These are phyloP conservation scores for Leucoraja erinaceus DNA, from an alignment of 2,113 vertebrate genomes.

Conservation along the genomic window DNA sequence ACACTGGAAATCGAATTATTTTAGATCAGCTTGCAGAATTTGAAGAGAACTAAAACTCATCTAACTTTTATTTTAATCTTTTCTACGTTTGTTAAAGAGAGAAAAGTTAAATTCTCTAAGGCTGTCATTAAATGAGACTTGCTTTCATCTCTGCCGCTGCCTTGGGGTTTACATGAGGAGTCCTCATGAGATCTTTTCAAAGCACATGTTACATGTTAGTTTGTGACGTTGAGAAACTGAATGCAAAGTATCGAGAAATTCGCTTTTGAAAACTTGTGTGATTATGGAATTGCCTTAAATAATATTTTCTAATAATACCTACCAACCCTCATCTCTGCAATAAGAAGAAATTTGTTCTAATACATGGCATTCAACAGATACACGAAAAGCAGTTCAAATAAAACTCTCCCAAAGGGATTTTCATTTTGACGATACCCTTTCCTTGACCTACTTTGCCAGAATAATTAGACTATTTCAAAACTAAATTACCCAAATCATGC, in stretches of 20 bases:
- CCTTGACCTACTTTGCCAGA: constrained; percentile 10
- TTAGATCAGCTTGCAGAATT: background rate
- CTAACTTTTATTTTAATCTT: background rate
- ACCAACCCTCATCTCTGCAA: background rate
- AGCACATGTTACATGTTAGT: background rate
- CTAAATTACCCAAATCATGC: constrained; percentile 25
- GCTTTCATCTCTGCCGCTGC: background rate
- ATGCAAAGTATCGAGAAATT: background rate
- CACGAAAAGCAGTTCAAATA: background rate
- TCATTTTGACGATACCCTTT: constrained; percentile 28
- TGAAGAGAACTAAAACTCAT: background rate
- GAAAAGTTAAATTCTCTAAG: background rate
- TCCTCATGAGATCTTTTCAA: constrained; percentile 9
- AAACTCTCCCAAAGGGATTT: constrained; percentile 17
- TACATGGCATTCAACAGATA: background rate
- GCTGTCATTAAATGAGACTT: background rate
- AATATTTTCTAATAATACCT: background rate
- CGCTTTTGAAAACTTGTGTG: background rate
- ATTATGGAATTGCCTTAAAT: background rate
- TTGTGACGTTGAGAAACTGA: background rate
- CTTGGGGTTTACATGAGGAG: constrained; percentile 1
- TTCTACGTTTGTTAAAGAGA: background rate
- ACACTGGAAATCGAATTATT: background rate
- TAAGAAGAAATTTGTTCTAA: background rate
- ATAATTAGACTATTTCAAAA: constrained; percentile 29